These are phyloP conservation scores for Drosophila serrata DNA, from an alignment of 1,140 invertebrate genomes.

Conservation along the genomic window DNA sequence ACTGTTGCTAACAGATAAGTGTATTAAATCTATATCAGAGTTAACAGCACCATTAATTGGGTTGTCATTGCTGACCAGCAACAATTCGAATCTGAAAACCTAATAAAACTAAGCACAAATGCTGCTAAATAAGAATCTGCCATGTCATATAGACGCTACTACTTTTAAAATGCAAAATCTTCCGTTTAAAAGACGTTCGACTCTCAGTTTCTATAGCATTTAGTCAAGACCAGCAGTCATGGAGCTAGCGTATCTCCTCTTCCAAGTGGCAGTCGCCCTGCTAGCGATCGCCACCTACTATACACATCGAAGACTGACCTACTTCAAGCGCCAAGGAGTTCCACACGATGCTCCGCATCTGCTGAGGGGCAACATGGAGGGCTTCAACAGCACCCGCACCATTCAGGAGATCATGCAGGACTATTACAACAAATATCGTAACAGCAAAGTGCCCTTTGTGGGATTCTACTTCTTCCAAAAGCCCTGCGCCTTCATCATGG, in stretches of 20 bases:
- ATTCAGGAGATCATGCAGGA: slow-evolving; percentile 14
- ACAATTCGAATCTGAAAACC: not conserved
- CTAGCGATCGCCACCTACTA: not conserved
- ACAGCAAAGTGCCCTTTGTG: slow-evolving; percentile 57
- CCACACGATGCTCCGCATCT: slow-evolving; percentile 67
- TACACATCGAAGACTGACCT: not conserved
- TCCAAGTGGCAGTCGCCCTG: not conserved
- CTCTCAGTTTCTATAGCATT: not conserved
- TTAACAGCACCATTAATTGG: not conserved
- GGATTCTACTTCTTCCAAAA: slow-evolving; percentile 85
- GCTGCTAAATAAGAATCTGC: not conserved
- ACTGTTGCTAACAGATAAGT: not conserved
- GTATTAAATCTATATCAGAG: not conserved
- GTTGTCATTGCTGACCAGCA: not conserved
- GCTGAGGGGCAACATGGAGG: slow-evolving; percentile 67
- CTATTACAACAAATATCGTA: slow-evolving; percentile 75
- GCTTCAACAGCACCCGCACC: not conserved
- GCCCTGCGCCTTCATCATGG: slow-evolving; percentile 85
- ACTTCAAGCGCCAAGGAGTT: slow-evolving; percentile 37
- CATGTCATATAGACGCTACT: not conserved
- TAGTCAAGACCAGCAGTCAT: not conserved
- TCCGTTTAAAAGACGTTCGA: slow-evolving; percentile 6
- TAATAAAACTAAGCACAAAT: not conserved
- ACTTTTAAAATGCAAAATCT: not conserved
- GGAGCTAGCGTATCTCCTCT: not conserved